phyloP scores from a whole-genome alignment of 2,113 vertebrate species.

The Oncorhynchus clarkii region DNA sequence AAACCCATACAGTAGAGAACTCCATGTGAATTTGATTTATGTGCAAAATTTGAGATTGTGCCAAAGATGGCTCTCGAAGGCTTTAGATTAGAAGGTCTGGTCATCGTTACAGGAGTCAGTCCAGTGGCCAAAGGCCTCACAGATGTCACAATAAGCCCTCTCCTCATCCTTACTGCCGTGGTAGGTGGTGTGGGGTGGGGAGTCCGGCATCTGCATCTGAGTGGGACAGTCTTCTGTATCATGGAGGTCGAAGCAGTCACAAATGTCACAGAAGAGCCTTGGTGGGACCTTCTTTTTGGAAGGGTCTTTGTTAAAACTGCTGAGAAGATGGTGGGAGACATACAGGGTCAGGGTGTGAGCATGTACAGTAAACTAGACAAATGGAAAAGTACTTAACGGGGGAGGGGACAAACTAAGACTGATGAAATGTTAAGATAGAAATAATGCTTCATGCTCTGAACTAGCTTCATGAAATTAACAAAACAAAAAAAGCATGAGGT shows the following conservation, averaged over 20 bases:
- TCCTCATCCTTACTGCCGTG: constrained; percentile 88
- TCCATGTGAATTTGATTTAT: constrained; percentile 28
- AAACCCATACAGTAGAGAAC: constrained; percentile 37
- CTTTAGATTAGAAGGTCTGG: constrained; percentile 91
- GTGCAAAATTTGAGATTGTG: constrained; percentile 66
- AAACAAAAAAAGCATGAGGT: neutral
- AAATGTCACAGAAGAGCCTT: constrained; percentile 96
- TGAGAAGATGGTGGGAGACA: neutral
- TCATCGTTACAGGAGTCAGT: constrained; percentile 91
- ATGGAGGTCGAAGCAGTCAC: constrained; percentile 95
- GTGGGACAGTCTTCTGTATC: constrained; percentile 97
- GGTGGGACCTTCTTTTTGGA: constrained; percentile 86
- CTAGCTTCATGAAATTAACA: neutral
- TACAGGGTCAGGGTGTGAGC: neutral
- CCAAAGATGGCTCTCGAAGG: constrained; percentile 34
- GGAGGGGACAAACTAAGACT: neutral
- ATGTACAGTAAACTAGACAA: neutral
- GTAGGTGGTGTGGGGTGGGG: constrained; percentile 87
- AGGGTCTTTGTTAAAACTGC: constrained; percentile 63
- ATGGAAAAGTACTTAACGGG: neutral
- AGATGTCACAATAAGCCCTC: constrained; percentile 92
- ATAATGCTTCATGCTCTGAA: neutral
- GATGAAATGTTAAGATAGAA: neutral
- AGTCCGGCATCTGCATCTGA: constrained; percentile 85
- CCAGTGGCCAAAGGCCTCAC: constrained; percentile 95